phyloP scores from a whole-genome alignment of 2,888 invertebrate genomes.

The Bursaphelenchus okinawaensis region DNA sequence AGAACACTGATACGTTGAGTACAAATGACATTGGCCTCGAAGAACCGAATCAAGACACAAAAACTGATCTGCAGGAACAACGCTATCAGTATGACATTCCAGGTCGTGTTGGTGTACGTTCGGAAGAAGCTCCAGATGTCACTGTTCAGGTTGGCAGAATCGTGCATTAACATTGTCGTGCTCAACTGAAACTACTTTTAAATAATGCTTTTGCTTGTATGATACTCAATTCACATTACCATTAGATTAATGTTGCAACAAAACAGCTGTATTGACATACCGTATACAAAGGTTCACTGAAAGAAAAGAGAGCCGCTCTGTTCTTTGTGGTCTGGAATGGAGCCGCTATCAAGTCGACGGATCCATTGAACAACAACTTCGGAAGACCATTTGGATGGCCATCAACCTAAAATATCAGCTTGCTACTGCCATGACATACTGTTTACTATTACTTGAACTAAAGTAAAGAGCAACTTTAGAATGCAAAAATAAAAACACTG shows the following conservation, averaged over 20 bases:
- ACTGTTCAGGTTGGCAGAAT: background rate
- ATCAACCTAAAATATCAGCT: background rate
- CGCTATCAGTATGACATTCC: slow-evolving; percentile 9
- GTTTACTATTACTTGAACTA: no score
- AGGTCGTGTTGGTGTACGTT: background rate
- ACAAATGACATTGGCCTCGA: background rate
- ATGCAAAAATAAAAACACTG: no score
- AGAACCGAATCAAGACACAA: slow-evolving; percentile 8
- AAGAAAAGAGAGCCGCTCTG: background rate
- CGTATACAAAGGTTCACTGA: slow-evolving; percentile 1
- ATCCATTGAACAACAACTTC: background rate
- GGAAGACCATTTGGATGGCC: background rate
- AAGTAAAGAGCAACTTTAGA: no score
- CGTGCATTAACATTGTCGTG: background rate
- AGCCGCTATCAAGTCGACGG: slow-evolving; percentile 3
- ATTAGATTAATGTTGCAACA: background rate
- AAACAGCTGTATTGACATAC: background rate
- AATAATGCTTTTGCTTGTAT: no score
- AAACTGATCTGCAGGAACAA: slow-evolving; percentile 4
- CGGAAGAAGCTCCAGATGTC: slow-evolving; percentile 9
- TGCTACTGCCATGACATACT: no score
- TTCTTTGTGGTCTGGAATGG: background rate
- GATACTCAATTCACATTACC: background rate
- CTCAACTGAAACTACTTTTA: background rate
- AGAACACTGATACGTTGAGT: background rate